Base-by-base conservation (phyloP, 2,797 vertebrate genomes). In the Pogoniulus pusillus region DNA sequence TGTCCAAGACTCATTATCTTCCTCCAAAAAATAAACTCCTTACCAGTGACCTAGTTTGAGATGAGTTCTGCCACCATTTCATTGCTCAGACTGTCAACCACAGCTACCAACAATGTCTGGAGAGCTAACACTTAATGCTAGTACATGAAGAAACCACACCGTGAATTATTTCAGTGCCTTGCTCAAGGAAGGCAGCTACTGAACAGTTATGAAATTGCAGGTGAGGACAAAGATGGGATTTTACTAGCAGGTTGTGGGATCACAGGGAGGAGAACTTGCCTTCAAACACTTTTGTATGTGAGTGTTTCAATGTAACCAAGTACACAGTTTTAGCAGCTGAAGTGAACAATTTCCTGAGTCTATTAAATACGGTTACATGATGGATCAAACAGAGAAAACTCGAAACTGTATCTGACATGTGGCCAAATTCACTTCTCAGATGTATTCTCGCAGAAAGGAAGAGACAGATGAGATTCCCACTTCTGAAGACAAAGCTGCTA, bases 221-320 rank as follows among this genome's bases (percentile, higher is more conserved):
- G 1, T 12, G 81, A 95, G 93, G 83, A 84, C 71, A 91, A 92
- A 91, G 74, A 89, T 85, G 92, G 92, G 92, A 92, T 92, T 93
- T 91, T 85, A 64, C 37, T 53, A 54, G 85, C 60, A 93, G 81
- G 68, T 1, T 80, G 73, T 19, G 34, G 34, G 45, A 71, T 79
- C 57, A n/a, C 29, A 41, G 71, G 26, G 24, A 45, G 27, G 22
- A 82, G 49, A 90, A 54, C 22, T 53, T 64, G 55, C 59, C 63
- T 80, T 45, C n/a, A 51, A 71, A 65, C 9, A 37, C 27, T 16
- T 86, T 63, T 19, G 41, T 24, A 12, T 29, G 53, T 12, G 13
- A 30, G 19, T 16, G 23, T 8, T 26, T 71, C 27, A 41, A 8
- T 7, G 10, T 0, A 5, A 79, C 5, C 1, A 1, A 51, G 45